phyloP scores from a whole-genome alignment of 2,888 invertebrate species.

The Microctonus brassicae region DNA sequence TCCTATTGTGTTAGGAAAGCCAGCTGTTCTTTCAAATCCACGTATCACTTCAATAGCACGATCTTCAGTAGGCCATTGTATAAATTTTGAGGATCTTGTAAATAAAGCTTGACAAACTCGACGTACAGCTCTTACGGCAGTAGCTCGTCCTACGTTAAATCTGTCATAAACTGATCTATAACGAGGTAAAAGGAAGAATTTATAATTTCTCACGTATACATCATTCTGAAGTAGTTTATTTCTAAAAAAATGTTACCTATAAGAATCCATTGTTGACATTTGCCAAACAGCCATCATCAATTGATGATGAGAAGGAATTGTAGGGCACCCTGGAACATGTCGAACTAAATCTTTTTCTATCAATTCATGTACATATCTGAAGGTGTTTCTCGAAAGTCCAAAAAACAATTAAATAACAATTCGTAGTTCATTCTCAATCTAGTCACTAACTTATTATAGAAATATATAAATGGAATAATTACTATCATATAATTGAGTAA shows the following conservation, averaged over 20 bases:
- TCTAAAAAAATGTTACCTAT: neutral
- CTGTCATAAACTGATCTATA: neutral
- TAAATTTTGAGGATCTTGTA: neutral
- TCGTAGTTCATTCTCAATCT: too few species aligned
- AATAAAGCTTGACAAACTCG: neutral
- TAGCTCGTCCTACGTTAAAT: neutral
- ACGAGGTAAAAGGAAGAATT: neutral
- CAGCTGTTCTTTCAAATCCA: neutral
- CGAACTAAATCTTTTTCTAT: neutral
- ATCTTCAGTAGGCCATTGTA: neutral
- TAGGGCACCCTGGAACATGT: neutral
- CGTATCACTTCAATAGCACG: conserved; percentile 1
- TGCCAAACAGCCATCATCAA: neutral
- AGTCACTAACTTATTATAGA: too few species aligned
- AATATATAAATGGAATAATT: too few species aligned
- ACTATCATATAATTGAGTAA: too few species aligned
- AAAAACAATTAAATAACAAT: neutral
- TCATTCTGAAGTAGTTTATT: neutral
- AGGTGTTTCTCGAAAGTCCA: neutral
- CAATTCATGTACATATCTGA: neutral
- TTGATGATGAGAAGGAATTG: neutral
- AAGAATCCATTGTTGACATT: neutral
- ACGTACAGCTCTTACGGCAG: neutral
- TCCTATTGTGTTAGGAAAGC: too few species aligned
- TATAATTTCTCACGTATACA: neutral